phyloP scores from a whole-genome alignment of 1,140 invertebrate genomes.

The Listronotus bonariensis region DNA sequence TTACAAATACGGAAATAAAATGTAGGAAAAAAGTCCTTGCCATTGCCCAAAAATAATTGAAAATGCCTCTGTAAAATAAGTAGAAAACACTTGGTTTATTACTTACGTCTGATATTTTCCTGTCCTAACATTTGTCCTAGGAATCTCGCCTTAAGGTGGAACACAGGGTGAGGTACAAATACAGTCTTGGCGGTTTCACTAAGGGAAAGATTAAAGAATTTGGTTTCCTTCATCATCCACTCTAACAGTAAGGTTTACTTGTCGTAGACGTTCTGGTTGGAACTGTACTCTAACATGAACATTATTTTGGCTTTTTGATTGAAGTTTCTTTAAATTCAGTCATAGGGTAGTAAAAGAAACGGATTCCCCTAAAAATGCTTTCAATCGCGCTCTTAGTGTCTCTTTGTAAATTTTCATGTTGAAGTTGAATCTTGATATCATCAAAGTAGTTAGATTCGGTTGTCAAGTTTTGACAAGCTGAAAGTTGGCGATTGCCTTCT shows the following conservation, averaged over 20 bases:
- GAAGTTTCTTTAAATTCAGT: not conserved
- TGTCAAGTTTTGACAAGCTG: constrained; percentile 61
- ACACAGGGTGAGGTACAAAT: constrained; percentile 56
- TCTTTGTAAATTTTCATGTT: constrained; percentile 55
- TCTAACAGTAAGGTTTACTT: constrained; percentile 55
- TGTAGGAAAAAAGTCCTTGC: too few relatives aligned
- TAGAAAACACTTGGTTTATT: not conserved
- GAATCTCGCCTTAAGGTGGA: constrained; percentile 53
- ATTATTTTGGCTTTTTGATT: not conserved
- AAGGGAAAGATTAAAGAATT: constrained; percentile 53
- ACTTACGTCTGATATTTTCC: constrained; percentile 45
- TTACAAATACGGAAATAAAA: too few relatives aligned
- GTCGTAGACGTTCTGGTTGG: constrained; percentile 55
- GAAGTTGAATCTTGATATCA: constrained; percentile 53
- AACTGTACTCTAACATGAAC: constrained; percentile 53
- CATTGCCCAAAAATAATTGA: too few relatives aligned
- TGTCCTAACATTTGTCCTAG: constrained; percentile 47
- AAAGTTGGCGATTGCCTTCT: constrained; percentile 60
- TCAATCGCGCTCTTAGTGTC: constrained; percentile 3
- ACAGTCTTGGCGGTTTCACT: constrained; percentile 47
- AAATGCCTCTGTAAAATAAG: too few relatives aligned
- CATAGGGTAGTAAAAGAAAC: constrained; percentile 7
- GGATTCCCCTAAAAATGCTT: constrained; percentile 8
- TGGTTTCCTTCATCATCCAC: constrained; percentile 54
- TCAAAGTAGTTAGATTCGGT: constrained; percentile 58